Conservation (phyloP, 2,888 invertebrate genomes). For the Autographa gamma region DNA sequence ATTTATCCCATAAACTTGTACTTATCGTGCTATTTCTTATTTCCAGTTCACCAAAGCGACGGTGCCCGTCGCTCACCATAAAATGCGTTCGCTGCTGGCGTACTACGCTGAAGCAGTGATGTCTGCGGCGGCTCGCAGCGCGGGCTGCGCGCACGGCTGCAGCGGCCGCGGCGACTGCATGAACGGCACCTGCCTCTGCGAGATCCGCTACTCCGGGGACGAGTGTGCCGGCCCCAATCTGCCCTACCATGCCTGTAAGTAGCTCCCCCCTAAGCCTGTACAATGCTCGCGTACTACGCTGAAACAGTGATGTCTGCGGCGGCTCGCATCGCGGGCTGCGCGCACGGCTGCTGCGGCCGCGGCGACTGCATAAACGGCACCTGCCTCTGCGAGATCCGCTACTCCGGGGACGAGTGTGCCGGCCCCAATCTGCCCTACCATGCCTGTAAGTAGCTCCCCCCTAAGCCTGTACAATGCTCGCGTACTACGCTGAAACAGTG, state of each 20-base stretch:
- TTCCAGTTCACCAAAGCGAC: conserved; percentile 73
- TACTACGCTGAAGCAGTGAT: conserved; percentile 86
- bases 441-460: no score
- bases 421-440: conserved; percentile 94
- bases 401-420: conserved; percentile 94
- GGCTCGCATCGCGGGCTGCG: conserved; percentile 88
- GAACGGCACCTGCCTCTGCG: conserved; percentile 97
- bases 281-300: conserved; percentile 86
- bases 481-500: conserved; percentile 85
- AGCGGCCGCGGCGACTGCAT: conserved; percentile 97
- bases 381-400: conserved; percentile 96
- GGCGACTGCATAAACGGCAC: conserved; percentile 98
- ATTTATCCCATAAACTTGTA: not conserved
- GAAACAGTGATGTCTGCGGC: conserved; percentile 84
- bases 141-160: conserved; percentile 93
- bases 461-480: no score
- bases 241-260: conserved; percentile 91
- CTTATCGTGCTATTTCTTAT: conserved; percentile 14
- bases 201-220: conserved; percentile 95
- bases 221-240: conserved; percentile 95
- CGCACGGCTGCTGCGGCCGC: conserved; percentile 95
- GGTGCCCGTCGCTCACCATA: conserved; percentile 74
- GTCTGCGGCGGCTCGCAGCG: conserved; percentile 79
- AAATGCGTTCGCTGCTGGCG: conserved; percentile 85
- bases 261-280: no score